These are phyloP conservation scores for Ictalurus furcatus DNA, from an alignment of 2,113 vertebrate species.

Conservation along the genomic window DNA sequence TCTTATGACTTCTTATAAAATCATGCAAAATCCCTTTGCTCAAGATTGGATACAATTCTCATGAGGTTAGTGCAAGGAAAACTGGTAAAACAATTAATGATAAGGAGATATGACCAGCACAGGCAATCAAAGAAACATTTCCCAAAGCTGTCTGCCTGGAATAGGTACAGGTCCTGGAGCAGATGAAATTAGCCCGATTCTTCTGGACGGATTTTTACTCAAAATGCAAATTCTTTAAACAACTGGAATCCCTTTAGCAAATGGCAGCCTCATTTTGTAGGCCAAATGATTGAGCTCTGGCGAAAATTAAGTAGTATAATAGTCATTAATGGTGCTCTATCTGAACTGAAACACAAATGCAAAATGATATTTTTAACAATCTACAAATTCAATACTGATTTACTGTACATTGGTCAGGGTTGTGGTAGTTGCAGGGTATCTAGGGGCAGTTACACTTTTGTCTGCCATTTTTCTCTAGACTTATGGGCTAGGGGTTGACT, in stretches of 20 bases:
- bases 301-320: background rate
- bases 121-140: background rate
- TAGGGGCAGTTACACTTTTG: background rate
- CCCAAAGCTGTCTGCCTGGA: background rate
- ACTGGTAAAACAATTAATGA: background rate
- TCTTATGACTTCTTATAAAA: background rate
- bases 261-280: background rate
- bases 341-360: background rate
- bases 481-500: too few species aligned
- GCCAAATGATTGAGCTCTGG: background rate
- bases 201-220: background rate
- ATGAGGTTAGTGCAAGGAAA: background rate
- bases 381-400: background rate
- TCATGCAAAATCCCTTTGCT: background rate
- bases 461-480: background rate
- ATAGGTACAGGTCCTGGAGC: background rate
- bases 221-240: background rate
- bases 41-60: background rate
- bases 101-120: background rate
- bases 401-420: background rate
- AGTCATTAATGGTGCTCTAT: background rate
- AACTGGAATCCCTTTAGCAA: background rate
- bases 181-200: background rate
- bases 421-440: background rate
- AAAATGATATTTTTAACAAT: background rate